Conservation (phyloP, 2,113 vertebrate genomes). For the Sardina pilchardus region DNA sequence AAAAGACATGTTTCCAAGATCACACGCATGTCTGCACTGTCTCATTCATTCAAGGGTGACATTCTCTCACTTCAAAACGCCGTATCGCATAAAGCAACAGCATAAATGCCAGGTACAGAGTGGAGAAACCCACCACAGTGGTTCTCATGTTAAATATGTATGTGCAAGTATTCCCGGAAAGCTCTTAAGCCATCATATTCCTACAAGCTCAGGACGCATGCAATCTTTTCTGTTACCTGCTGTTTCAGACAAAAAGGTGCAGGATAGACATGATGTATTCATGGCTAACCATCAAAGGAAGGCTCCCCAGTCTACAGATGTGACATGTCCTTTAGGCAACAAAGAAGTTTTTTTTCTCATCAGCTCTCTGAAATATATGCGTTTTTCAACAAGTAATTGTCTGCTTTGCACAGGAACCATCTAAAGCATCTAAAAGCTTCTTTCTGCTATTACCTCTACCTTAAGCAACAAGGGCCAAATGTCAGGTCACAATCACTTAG, state of each 20-base stretch:
- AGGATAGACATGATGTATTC: constrained; percentile 23
- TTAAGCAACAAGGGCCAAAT: background rate
- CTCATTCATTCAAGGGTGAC: background rate
- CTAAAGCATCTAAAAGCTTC: background rate
- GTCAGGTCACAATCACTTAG: constrained; percentile 34
- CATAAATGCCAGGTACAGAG: constrained; percentile 32
- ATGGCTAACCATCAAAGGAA: constrained; percentile 3
- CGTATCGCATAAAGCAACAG: constrained; percentile 11
- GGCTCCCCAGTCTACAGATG: background rate
- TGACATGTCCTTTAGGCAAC: background rate
- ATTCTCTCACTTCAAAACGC: background rate
- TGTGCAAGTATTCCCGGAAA: constrained; percentile 36
- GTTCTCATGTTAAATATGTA: constrained; percentile 40
- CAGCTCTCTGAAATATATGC: background rate
- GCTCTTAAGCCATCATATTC: constrained; percentile 48
- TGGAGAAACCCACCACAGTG: constrained; percentile 21
- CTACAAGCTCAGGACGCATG: background rate
- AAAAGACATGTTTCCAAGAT: background rate
- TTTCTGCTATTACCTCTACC: background rate
- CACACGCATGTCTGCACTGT: background rate
- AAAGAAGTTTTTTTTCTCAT: background rate
- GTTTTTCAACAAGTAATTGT: background rate
- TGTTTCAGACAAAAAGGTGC: constrained; percentile 7
- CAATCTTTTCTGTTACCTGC: constrained; percentile 24
- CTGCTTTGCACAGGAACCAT: background rate